phyloP scores from a whole-genome alignment of 1,140 invertebrate species.

The Neodiprion lecontei region DNA sequence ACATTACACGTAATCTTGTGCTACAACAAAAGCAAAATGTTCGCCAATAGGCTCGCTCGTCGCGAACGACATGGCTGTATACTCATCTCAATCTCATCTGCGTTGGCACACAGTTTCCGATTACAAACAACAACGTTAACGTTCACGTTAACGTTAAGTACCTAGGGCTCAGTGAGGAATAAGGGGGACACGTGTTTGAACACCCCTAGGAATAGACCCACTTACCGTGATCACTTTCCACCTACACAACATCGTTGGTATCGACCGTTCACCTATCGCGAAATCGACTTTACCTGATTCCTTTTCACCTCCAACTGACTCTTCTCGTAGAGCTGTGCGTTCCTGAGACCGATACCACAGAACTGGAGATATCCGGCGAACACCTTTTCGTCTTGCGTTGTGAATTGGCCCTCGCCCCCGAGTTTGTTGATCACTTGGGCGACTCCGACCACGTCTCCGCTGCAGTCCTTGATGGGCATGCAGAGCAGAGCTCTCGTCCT shows the following conservation, averaged over 20 bases:
- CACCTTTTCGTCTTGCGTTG: conserved; percentile 86
- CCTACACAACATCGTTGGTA: too few relatives aligned
- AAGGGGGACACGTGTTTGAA: not conserved
- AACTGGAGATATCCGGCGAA: conserved; percentile 94
- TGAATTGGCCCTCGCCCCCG: conserved; percentile 76
- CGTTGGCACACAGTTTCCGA: not conserved
- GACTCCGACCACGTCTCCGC: conserved; percentile 94
- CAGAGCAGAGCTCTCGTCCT: conserved; percentile 90
- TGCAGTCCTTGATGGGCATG: conserved; percentile 95
- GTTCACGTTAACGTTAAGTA: not conserved
- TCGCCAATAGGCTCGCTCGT: too few relatives aligned
- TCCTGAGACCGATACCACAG: conserved; percentile 92
- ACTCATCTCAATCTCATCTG: too few relatives aligned
- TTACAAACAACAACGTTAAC: not conserved
- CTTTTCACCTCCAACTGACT: conserved; percentile 93
- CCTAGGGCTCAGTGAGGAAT: not conserved
- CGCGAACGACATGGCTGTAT: too few relatives aligned
- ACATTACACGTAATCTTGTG: too few relatives aligned
- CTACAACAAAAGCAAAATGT: too few relatives aligned
- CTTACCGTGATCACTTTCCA: too few relatives aligned
- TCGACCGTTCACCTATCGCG: too few relatives aligned
- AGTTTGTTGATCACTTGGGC: conserved; percentile 97
- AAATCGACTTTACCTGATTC: conserved; percentile 75
- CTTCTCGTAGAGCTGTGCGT: conserved; percentile 93
- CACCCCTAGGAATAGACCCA: too few relatives aligned